Evolutionary conservation across 1,140 invertebrate species (phyloP), one percentile per base, ranked within the genome.

Genomic region (Pseudachorutes palmiensis): DNA sequence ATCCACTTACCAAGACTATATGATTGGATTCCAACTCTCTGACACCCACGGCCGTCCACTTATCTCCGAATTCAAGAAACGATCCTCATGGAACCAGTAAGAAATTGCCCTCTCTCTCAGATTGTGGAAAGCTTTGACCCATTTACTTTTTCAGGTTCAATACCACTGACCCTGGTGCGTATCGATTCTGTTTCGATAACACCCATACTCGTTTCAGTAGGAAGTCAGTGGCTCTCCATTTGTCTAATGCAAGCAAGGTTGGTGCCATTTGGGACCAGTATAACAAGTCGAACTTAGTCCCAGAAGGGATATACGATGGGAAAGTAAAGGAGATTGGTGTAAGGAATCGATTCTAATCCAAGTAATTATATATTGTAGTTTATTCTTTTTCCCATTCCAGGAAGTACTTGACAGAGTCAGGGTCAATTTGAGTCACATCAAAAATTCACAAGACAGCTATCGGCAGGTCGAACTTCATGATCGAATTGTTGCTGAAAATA

Each of bases 131-230:
- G 1, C 2, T 51, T 31, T 59, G 28, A 19, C 29, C 24, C 12
- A 41, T 55, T 28, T 26, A 62, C 2, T 59, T 57, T 31, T 58
- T 41, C 26, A 72, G 70, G 49, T 32, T 63, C 16, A 60, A 64
- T 29, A 67, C 63, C 22, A 59, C 61, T 19, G 77, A 82, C 65
- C 80, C 82, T 58, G 90, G 89, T 1, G 87, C 89, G 73, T 90
- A 88, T 76, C 82, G 84, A 69, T 84, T 92, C 71, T 93, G 90
- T 75, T 90, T 91, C 75, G 90, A 92, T 75, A 93, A 93, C 75
- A 84, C 82, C 2, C 88, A 89, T 75, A 90, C 88, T 74, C 83
- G 83, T 9, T 89, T 88, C 75, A 87, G 86, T 70, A 79, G 81
- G 12, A 93, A 92, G 77, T 85, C 87, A 28, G 86, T 92, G 0